These are phyloP conservation scores for Astreopora myriophthalma DNA, from an alignment of 64 coral and sea anemone species.

Conservation along the genomic window DNA sequence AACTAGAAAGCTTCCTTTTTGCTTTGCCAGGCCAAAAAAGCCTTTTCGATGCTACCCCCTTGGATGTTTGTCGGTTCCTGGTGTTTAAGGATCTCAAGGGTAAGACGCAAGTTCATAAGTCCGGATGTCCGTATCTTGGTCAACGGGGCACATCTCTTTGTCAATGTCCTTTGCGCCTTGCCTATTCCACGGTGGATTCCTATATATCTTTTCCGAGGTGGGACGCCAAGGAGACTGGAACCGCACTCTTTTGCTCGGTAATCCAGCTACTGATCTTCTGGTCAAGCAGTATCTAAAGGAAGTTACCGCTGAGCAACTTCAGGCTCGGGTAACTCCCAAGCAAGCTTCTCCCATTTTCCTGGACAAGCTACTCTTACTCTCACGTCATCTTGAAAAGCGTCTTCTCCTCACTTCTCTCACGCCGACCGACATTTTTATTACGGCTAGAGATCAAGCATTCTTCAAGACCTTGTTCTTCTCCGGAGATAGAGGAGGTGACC, in stretches of 20 bases:
- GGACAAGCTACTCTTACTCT: conserved; percentile 2
- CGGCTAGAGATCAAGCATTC: conserved; percentile 7
- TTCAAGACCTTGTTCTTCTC: conserved; percentile 20
- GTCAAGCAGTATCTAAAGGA: conserved; percentile 4
- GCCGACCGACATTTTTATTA: not conserved
- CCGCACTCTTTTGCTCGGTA: not conserved
- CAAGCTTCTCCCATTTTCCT: conserved; percentile 46
- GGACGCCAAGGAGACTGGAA: conserved; percentile 27
- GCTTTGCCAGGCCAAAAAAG: conserved; percentile 31
- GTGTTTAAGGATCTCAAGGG: conserved; percentile 44
- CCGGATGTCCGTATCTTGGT: conserved; percentile 4
- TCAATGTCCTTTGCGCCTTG: not conserved
- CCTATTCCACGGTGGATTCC: conserved; percentile 48
- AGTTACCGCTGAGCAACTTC: conserved; percentile 32
- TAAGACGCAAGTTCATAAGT: conserved; percentile 49
- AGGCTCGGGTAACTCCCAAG: not conserved
- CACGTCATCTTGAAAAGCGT: not conserved
- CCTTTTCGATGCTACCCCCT: conserved; percentile 42
- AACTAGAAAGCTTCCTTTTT: conserved; percentile 43
- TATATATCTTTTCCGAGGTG: conserved; percentile 40
- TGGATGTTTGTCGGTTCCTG: conserved; percentile 54
- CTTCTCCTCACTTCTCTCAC: not conserved
- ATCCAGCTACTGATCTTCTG: not conserved
- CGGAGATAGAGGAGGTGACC: not conserved
- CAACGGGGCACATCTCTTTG: not conserved